Evolutionary conservation across 2,797 vertebrate species (phyloP).

Genomic region (Chiloscyllium punctatum): DNA sequence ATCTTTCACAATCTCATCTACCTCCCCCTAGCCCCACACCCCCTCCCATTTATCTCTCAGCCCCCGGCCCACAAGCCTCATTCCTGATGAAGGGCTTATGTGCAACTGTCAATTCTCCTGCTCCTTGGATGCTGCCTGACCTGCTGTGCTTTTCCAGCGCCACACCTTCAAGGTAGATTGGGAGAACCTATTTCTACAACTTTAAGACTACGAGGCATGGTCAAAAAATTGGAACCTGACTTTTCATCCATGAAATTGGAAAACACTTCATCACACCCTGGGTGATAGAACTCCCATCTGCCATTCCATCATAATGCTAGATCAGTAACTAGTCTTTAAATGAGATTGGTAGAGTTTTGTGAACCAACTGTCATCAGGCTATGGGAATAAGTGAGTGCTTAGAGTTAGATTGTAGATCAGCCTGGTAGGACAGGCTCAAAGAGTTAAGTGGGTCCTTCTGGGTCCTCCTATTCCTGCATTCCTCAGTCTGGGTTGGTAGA

Average conservation of each 20-base stretch:
- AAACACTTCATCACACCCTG: background rate
- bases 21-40: too few species aligned
- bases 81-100: too few species aligned
- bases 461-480: background rate
- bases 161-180: too few species aligned
- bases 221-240: background rate
- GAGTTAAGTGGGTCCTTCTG: background rate
- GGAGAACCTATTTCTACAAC: background rate
- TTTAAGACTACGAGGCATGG: background rate
- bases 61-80: too few species aligned
- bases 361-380: background rate
- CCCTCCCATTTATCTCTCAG: too few species aligned
- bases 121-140: too few species aligned
- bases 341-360: background rate
- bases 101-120: too few species aligned
- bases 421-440: background rate
- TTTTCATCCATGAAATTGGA: background rate
- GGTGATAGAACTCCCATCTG: background rate
- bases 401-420: background rate
- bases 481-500: background rate
- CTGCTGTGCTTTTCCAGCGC: too few species aligned
- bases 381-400: background rate
- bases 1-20: too few species aligned
- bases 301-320: background rate
- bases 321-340: background rate